These are phyloP conservation scores for Oryzias woworae DNA, from an alignment of 2,113 vertebrate genomes.

Conservation along the genomic window DNA sequence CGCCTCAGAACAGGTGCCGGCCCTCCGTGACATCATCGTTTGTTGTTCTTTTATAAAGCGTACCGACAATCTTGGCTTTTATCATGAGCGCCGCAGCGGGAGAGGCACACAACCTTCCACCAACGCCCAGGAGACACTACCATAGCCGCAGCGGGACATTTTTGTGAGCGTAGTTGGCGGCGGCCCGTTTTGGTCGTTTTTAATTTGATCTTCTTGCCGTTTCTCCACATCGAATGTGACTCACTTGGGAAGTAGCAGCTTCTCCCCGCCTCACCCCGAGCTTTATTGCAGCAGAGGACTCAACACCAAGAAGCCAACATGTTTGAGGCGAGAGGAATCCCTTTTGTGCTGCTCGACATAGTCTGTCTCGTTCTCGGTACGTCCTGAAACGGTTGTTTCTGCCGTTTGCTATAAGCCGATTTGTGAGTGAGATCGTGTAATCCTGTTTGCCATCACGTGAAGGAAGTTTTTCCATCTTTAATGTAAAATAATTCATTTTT, in stretches of 20 bases:
- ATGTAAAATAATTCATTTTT: too few species aligned
- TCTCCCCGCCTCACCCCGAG: conserved; percentile 21
- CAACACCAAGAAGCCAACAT: conserved; percentile 70
- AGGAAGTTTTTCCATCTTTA: conserved; percentile 30
- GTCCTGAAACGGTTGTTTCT: conserved; percentile 47
- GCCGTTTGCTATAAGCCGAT: conserved; percentile 17
- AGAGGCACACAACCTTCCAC: background rate
- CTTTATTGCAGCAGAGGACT: conserved; percentile 45
- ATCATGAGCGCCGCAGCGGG: conserved; percentile 9
- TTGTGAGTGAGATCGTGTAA: conserved; percentile 17
- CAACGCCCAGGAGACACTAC: background rate
- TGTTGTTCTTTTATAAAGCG: background rate
- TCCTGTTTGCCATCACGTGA: conserved; percentile 31
- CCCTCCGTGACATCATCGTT: background rate
- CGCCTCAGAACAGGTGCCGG: background rate
- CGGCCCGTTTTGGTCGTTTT: background rate
- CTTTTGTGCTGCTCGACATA: conserved; percentile 87
- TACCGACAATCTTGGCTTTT: background rate
- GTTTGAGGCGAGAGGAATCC: conserved; percentile 89
- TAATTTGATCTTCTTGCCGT: background rate
- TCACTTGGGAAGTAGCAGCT: conserved; percentile 6
- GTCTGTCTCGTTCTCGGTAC: conserved; percentile 88
- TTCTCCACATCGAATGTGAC: background rate
- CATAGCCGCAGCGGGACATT: background rate
- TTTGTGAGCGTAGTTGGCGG: too few species aligned